These are phyloP conservation scores for Schlechtendalia chinensis DNA, from an alignment of 1,140 invertebrate genomes.

Conservation along the genomic window DNA sequence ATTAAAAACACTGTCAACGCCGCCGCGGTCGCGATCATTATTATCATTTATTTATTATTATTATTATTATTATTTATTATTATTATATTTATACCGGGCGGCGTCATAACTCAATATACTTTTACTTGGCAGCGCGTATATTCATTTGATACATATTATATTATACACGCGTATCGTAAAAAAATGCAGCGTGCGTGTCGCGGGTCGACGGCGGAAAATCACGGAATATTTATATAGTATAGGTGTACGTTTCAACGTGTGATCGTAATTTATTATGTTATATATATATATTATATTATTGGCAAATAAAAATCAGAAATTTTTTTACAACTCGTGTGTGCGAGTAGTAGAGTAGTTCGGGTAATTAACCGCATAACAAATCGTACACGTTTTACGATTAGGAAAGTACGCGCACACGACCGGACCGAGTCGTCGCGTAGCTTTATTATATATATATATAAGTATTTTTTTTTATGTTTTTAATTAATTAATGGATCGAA, in stretches of 20 bases:
- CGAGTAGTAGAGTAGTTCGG: background rate
- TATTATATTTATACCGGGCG: no score
- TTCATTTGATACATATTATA: no score
- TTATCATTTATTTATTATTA: no score
- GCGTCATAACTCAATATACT: no score
- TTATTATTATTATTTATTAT: no score
- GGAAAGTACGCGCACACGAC: background rate
- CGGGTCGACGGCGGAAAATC: background rate
- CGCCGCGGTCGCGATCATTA: background rate
- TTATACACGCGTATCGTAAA: background rate
- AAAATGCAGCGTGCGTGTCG: background rate
- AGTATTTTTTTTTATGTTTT: conserved; percentile 23
- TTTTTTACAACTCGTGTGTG: background rate
- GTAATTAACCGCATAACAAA: conserved; percentile 41
- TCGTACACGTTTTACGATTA: conserved; percentile 30
- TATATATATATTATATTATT: conserved; percentile 2
- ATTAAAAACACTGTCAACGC: background rate
- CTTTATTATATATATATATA: no score
- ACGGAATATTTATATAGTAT: background rate
- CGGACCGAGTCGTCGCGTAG: background rate
- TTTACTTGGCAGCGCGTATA: no score
- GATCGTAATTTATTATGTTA: conserved; percentile 32
- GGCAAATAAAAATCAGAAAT: conserved; percentile 20
- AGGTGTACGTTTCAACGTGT: conserved; percentile 1
- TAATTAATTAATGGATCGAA: conserved; percentile 27